Evolutionary conservation across 1,140 invertebrate genomes (phyloP).

Genomic region (Dufourea novaeangliae): DNA sequence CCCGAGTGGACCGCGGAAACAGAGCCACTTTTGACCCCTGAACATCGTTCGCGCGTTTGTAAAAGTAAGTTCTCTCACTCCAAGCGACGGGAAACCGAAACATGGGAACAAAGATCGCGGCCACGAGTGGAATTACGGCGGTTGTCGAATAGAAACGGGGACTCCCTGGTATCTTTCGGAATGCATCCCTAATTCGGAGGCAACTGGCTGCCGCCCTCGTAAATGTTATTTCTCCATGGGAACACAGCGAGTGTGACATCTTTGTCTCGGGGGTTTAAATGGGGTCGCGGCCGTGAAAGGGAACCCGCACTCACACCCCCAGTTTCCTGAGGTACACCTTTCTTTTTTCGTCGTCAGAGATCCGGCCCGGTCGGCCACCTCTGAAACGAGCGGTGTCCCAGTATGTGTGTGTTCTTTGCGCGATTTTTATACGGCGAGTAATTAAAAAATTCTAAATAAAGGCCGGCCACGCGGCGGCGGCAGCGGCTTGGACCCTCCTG

Average conservation of each 20-base stretch:
- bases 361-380: not conserved
- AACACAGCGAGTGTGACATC: not conserved
- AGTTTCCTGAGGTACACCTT: not conserved
- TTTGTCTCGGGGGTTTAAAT: conserved; percentile 10
- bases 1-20: not conserved
- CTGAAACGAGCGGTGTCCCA: not conserved
- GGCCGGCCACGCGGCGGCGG: not conserved
- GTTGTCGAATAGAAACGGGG: not conserved
- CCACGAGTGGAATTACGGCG: conserved; percentile 3
- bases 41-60: too few relatives aligned
- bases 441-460: conserved; percentile 41
- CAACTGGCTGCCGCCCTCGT: not conserved
- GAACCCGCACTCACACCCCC: not conserved
- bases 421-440: conserved; percentile 31
- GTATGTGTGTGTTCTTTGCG: conserved; percentile 7
- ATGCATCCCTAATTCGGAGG: conserved; percentile 12
- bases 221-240: conserved; percentile 5
- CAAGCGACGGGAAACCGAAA: too few relatives aligned
- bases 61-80: too few relatives aligned
- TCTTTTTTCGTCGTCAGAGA: not conserved
- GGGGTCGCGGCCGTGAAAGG: conserved; percentile 15
- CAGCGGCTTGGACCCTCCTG: not conserved
- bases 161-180: not conserved
- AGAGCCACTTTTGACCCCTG: not conserved
- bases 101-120: not conserved